Base-by-base conservation (phyloP, 2,113 vertebrate species). In the Felis catus region DNA sequence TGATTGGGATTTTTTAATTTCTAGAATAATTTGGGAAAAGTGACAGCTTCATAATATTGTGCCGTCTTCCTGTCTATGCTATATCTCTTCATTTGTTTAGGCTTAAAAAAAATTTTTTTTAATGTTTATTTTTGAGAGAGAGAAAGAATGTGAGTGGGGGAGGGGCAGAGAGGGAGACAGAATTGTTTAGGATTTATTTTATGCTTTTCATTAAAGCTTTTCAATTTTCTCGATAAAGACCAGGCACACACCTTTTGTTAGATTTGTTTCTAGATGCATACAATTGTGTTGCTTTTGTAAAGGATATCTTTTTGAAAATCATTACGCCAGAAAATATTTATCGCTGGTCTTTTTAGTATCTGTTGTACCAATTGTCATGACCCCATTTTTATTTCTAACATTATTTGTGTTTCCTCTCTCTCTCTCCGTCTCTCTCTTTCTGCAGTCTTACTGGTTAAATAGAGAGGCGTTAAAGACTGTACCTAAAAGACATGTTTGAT, bases 241-340 rank as follows among this genome's bases (percentile, higher is more conserved):
- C 2, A 25, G 23, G 45, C 1, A 14, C 11, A 82, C 6, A 31
- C 11, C 11, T 92, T 97, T 82, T 78, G 85, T 79, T 89, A 85
- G 25, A 85, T 93, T 94, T 95, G 63, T 83, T 86, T 85, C 68
- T 87, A 71, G 48, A 87, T 27, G 7, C 21, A 80, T 71, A 65
- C 68, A 87, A 79, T 92, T 27, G n/a, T 83, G 13, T 29, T 94
- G 25, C 48, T 94, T 96, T 88, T 94, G 15, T 85, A 91, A 95
- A 91, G 16, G 27, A 16, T 88, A 36, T 79, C 23, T 66, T 95
- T 91, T 82, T n/a, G 2, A 7, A 83, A 89, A 93, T 41, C 79
- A 74, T 80, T 90, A 70, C 55, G 74, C 74, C 61, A 89, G 18
- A 97, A 94, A 95, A 92, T 84, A n/a, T 76, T 96, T 88, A n/a